phyloP scores from a whole-genome alignment of 2,797 vertebrate genomes.

The Typhlichthys subterraneus region DNA sequence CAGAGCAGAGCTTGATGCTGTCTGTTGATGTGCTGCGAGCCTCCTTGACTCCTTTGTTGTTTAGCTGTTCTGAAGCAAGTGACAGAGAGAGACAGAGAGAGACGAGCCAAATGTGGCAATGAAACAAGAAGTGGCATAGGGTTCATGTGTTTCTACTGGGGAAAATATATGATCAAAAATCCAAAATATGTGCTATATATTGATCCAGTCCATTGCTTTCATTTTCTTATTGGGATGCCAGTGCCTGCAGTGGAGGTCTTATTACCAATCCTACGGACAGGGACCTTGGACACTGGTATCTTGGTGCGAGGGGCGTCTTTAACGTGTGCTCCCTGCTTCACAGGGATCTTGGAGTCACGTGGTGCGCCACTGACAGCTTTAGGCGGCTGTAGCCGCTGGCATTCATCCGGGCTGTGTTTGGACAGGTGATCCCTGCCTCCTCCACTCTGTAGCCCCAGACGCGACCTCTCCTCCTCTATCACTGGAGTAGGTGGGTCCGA shows the following conservation, averaged over 20 bases:
- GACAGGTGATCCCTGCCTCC: conserved; percentile 79
- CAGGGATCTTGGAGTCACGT: conserved; percentile 94
- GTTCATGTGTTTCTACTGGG: conserved; percentile 23
- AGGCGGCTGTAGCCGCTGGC: conserved; percentile 74
- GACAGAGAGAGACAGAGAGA: conserved; percentile 34
- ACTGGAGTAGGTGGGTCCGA: conserved; percentile 83
- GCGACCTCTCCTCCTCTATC: conserved; percentile 77
- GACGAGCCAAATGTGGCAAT: conserved; percentile 18
- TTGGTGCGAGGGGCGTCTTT: conserved; percentile 91
- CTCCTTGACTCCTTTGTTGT: conserved; percentile 41
- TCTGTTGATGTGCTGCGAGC: conserved; percentile 44
- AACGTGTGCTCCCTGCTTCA: conserved; percentile 82
- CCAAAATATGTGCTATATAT: conserved; percentile 13
- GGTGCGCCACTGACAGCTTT: conserved; percentile 76
- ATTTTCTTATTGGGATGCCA: conserved; percentile 82
- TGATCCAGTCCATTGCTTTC: conserved; percentile 45
- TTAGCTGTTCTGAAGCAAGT: conserved; percentile 42
- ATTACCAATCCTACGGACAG: conserved; percentile 86
- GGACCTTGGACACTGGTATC: conserved; percentile 95
- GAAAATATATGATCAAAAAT: conserved; percentile 39
- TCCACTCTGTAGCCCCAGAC: conserved; percentile 77
- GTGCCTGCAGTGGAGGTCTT: conserved; percentile 75
- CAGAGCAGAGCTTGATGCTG: conserved; percentile 45
- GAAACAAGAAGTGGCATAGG: conserved; percentile 42
- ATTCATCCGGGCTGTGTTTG: conserved; percentile 77